Evolutionary conservation across 2,797 vertebrate genomes (phyloP).

Genomic region (Sebastes wilsoni): DNA sequence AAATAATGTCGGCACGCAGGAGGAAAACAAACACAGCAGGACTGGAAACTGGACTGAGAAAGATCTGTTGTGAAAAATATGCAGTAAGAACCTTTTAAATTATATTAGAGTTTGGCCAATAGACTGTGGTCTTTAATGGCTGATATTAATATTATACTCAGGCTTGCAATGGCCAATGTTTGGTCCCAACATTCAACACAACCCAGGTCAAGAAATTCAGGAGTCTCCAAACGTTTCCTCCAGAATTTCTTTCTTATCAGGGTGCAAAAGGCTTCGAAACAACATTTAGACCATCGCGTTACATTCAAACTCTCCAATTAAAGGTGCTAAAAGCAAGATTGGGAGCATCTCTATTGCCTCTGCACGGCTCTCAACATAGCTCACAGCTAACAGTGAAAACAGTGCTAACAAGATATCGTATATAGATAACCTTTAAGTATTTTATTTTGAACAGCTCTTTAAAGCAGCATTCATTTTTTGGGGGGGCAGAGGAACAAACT

Average conservation of each 20-base stretch:
- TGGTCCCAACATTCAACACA: neutral
- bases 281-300: neutral
- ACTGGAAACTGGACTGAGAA: neutral
- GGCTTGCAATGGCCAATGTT: neutral
- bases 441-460: neutral
- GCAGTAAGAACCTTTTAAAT: neutral
- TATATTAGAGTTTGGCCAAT: neutral
- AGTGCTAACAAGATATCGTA: too few species aligned
- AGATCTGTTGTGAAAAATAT: neutral
- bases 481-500: neutral
- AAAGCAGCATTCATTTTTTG: neutral
- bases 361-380: too few species aligned
- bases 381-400: too few species aligned
- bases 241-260: neutral
- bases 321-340: too few species aligned
- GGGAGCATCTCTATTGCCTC: too few species aligned
- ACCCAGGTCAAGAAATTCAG: neutral
- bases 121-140: neutral
- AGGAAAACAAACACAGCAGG: constrained; percentile 26
- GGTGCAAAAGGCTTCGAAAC: neutral
- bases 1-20: constrained; percentile 16
- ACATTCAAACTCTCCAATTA: neutral
- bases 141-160: neutral
- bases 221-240: neutral
- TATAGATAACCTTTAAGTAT: too few species aligned